Evolutionary conservation across 2,888 invertebrate genomes (phyloP), one percentile per base, ranked within the genome.

Genomic region (Lamellibrachia columna): DNA sequence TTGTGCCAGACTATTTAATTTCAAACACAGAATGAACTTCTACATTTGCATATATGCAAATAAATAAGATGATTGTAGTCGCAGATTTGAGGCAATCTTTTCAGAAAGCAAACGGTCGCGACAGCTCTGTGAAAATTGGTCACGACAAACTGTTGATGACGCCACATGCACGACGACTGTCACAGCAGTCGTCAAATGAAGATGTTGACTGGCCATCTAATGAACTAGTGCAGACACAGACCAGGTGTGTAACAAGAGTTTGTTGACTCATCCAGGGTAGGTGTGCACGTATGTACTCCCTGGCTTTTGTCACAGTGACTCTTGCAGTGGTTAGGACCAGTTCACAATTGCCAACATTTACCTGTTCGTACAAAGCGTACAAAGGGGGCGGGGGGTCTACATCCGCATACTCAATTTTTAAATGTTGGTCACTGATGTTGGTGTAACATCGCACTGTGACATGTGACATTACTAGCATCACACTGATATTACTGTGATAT

Each of bases 171-270:
- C 94, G 93, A 55, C 93, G 94, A n/a, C 93, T 96, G 28, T 96
- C 96, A 91, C 95, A 95, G 55, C 95, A 95, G 93, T 94, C 95
- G 8, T 96, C 96, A 3, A 95, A 95, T 3, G 96, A 96, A 91
- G 96, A 96, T 60, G 93, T 95, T 0, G 96, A 96, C 22, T 93
- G 94, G 90, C 95, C 95, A 0, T 94, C 95, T 3, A 94, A 94
- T 53, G 95, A 96, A 92, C 94, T 95, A 15, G 94, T 96, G 4
- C 93, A 95, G 60, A 94, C 95, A 58, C 95, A 95, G 92, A 93
- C 94, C 92, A 94, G 94, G 95, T 95, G 93, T 11, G 11, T 75
- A 15, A 22, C 6, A 6, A n/a, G 75, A 22, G 75, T 75, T 75
- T 75, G 6, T 15, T 55, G 55, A 75, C 22, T 75, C 40, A 40